Percentiles rank a stretch among this genome's conserved stretches.
phyloP scores from a whole-genome alignment of 2,113 vertebrate genomes.

The Dicrurus megarhynchus region DNA sequence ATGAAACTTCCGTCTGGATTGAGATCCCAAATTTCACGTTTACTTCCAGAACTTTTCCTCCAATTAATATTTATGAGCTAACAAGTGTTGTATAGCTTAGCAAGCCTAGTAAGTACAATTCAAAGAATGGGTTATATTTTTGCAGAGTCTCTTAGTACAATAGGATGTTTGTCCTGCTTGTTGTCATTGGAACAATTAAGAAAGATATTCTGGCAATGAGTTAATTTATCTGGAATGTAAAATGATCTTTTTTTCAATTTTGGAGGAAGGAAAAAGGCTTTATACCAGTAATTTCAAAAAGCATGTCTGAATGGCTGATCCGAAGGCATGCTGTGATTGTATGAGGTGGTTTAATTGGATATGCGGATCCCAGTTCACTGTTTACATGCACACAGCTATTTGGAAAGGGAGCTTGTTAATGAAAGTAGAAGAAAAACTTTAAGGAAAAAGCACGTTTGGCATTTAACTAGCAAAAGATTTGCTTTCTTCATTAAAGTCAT shows the following conservation, averaged over 20 bases:
- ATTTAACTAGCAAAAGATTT: constrained; percentile 52
- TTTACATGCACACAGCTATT: not conserved
- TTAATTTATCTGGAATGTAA: not conserved
- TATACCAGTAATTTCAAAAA: not conserved
- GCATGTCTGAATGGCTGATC: not conserved
- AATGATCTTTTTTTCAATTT: not conserved
- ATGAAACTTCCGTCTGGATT: not conserved
- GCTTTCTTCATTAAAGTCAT: constrained; percentile 40
- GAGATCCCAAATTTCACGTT: not conserved
- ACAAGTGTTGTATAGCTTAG: not conserved
- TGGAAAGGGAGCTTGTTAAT: constrained; percentile 20
- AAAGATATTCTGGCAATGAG: not conserved
- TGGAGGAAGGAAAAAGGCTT: not conserved
- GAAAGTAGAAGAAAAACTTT: constrained; percentile 2
- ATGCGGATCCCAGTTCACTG: not conserved
- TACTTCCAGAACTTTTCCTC: not conserved
- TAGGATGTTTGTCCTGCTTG: not conserved
- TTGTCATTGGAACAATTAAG: not conserved
- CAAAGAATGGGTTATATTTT: not conserved
- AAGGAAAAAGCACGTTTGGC: not conserved
- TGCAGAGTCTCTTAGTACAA: not conserved
- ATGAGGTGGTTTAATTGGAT: constrained; percentile 13
- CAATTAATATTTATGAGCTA: not conserved
- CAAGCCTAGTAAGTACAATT: not conserved
- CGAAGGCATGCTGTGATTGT: not conserved